Base-by-base conservation (phyloP, 1,140 invertebrate genomes). In the Tyrophagus putrescentiae region DNA sequence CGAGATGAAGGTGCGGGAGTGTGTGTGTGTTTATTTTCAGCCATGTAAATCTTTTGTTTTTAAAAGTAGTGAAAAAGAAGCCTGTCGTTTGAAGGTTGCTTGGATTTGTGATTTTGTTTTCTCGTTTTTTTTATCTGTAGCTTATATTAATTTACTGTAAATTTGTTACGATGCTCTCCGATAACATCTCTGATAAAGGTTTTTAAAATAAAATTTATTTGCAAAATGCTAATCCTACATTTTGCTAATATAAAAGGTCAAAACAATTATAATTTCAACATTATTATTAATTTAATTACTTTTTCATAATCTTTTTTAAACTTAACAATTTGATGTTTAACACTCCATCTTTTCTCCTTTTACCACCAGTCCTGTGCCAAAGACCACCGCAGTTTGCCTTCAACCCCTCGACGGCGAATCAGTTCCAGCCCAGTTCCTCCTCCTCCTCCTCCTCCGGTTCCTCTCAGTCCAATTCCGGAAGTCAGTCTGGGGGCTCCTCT, bases 351-450 rank as follows among this genome's bases (percentile, higher is more conserved):
- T 5, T 42, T 21, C 18, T 42, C 41, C 18, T 21, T 21, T 42
- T 5, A 42, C 25, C 25, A 5, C 3, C 25, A 54, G 52, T 54
- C 27, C 27, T 54, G 52, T 54, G 52, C 52, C 52, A 54, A 54
- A 54, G 52, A 54, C 52, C 52, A 31, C 52, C 52, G 5, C 52
- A 54, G 39, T 54, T 54, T 31, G 11, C 7, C 11, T 54, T 54
- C 52, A 54, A 54, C 25, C 31, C 27, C 18, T 13, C 25, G 3
- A 9, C 11, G 13, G 27, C 48, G 23, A 42, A 42, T 42, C 41
- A 42, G 41, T n/a, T 39, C n/a, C 36, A 39, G 36, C 13, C n/a
- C 36, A 39, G 36, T 39, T n/a, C 39, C 48, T 6, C 60, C 16
- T 9, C 31, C 13, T 6, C 28, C 25, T 11, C 56, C 50, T 21